phyloP scores from a whole-genome alignment of 1,140 invertebrate species.

The Drosophila nigromelanica region DNA sequence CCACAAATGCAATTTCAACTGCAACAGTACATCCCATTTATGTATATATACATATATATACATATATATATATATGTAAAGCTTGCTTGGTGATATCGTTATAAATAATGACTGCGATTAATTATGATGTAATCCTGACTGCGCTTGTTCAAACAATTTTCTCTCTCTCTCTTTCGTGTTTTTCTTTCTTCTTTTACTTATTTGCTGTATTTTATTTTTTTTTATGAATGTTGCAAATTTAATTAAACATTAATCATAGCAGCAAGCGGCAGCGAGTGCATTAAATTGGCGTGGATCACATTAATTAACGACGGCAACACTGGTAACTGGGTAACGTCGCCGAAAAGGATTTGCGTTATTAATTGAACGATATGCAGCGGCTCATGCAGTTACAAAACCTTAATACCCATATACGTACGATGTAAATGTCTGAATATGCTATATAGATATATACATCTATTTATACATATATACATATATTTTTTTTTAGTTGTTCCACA shows the following conservation, averaged over 20 bases:
- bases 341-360: constrained; percentile 74
- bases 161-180: neutral
- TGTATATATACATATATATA: constrained; percentile 13
- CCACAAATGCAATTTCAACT: constrained; percentile 11
- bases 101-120: constrained; percentile 77
- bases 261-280: constrained; percentile 41
- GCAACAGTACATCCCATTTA: constrained; percentile 27
- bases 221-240: constrained; percentile 57
- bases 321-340: constrained; percentile 44
- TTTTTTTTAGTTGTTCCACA: constrained; percentile 32
- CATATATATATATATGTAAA: constrained; percentile 13
- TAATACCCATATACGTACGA: constrained; percentile 1
- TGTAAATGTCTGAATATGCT: neutral
- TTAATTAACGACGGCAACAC: constrained; percentile 67
- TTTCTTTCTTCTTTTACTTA: constrained; percentile 4
- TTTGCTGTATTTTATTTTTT: constrained; percentile 27
- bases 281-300: constrained; percentile 56
- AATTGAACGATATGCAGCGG: constrained; percentile 61
- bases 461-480: too few species aligned
- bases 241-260: constrained; percentile 78
- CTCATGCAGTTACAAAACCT: constrained; percentile 22
- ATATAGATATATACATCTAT: neutral
- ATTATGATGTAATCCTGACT: constrained; percentile 70
- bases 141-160: constrained; percentile 5
- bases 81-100: constrained; percentile 53